These are phyloP conservation scores for Amazona finschi DNA, from an alignment of 2,797 vertebrate species.

Conservation along the genomic window DNA sequence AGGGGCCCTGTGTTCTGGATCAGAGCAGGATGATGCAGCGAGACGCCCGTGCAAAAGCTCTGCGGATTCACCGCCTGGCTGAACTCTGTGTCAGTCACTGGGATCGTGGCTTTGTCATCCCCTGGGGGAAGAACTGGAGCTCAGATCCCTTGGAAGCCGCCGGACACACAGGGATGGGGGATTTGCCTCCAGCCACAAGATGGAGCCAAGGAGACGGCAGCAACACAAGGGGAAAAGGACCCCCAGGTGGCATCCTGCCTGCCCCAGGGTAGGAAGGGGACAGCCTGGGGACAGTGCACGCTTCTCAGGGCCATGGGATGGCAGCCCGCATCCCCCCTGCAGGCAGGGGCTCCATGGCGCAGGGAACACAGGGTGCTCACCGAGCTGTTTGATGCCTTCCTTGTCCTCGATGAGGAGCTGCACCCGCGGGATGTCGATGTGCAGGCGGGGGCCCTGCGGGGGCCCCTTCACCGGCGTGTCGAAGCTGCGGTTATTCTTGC, in stretches of 20 bases:
- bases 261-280: neutral
- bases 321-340: rapidly evolving
- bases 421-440: conserved; percentile 97
- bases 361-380: conserved; percentile 71
- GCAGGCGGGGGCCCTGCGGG: conserved; percentile 94
- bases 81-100: conserved; percentile 95
- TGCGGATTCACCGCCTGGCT: conserved; percentile 97
- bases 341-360: rapidly evolving
- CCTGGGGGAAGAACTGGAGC: conserved; percentile 69
- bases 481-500: conserved; percentile 98
- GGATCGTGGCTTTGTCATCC: conserved; percentile 97
- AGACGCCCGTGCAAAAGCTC: conserved; percentile 97
- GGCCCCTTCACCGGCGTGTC: conserved; percentile 98
- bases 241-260: rapidly evolving
- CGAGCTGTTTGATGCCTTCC: conserved; percentile 98
- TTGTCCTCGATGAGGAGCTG: conserved; percentile 99
- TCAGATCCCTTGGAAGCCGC: neutral
- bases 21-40: conserved; percentile 94
- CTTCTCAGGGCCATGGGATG: rapidly evolving
- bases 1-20: conserved; percentile 97
- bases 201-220: neutral
- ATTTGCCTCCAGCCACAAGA: neutral
- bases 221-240: neutral
- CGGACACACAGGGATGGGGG: neutral
- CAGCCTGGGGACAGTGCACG: neutral